Percentiles rank a stretch among this genome's conserved stretches.
These are phyloP conservation scores for Dasyornis broadbenti DNA, from an alignment of 2,113 vertebrate genomes.

Conservation along the genomic window DNA sequence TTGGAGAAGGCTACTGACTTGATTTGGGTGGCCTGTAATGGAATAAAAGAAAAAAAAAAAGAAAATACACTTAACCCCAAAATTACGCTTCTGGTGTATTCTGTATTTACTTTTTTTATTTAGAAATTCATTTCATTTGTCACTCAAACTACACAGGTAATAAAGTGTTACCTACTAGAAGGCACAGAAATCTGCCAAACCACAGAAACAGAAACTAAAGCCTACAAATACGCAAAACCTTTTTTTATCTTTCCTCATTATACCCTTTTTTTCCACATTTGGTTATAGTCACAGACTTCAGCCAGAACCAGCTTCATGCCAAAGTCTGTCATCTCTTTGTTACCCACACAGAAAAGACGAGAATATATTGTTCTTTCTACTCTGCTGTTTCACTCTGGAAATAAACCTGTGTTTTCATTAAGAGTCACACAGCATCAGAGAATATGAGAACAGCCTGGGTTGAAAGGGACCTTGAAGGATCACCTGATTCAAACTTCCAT, in stretches of 20 bases:
- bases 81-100: neutral
- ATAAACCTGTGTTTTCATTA: neutral
- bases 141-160: neutral
- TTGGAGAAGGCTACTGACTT: neutral
- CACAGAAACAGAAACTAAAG: neutral
- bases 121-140: neutral
- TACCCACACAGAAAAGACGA: neutral
- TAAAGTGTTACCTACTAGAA: neutral
- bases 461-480: neutral
- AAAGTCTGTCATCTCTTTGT: neutral
- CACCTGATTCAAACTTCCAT: neutral
- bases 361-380: neutral
- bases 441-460: neutral
- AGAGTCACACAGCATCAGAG: neutral
- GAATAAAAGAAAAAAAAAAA: neutral
- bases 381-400: neutral
- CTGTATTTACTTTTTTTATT: neutral
- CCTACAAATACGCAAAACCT: neutral
- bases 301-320: neutral
- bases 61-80: neutral
- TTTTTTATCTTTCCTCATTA: neutral
- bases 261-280: neutral
- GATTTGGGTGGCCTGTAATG: neutral
- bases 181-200: neutral
- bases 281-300: neutral